Percentiles rank a stretch among this genome's conserved stretches.
These are phyloP conservation scores for Aphaenogaster ashmeadi DNA, from an alignment of 1,140 invertebrate species.

Conservation along the genomic window DNA sequence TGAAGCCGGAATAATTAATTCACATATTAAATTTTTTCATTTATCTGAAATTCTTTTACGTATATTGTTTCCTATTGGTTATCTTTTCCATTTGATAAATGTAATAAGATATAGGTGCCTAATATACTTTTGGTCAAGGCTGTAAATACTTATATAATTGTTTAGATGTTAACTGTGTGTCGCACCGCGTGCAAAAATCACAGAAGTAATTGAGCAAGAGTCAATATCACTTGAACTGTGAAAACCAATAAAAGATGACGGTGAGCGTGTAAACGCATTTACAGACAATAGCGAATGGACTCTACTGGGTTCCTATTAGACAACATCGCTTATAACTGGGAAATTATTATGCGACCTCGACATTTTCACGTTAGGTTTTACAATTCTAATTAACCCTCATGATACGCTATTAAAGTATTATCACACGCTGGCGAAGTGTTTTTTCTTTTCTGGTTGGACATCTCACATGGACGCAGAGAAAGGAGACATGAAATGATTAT, in stretches of 20 bases:
- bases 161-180: too few species aligned
- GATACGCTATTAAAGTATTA: background rate
- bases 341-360: background rate
- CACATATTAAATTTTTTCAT: too few species aligned
- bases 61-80: too few species aligned
- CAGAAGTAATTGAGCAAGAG: background rate
- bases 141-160: too few species aligned
- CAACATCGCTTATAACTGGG: background rate
- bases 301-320: background rate
- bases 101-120: too few species aligned
- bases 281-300: background rate
- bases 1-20: too few species aligned
- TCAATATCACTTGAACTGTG: background rate
- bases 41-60: too few species aligned
- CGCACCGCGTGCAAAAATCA: background rate
- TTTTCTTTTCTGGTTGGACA: background rate
- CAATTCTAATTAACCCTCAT: background rate
- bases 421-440: background rate
- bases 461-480: background rate
- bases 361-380: background rate
- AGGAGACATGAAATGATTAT: background rate
- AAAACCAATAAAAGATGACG: background rate
- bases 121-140: too few species aligned
- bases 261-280: background rate
- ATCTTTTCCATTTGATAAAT: too few species aligned